These are phyloP conservation scores for Uria aalge DNA, from an alignment of 2,113 vertebrate genomes.

Conservation along the genomic window DNA sequence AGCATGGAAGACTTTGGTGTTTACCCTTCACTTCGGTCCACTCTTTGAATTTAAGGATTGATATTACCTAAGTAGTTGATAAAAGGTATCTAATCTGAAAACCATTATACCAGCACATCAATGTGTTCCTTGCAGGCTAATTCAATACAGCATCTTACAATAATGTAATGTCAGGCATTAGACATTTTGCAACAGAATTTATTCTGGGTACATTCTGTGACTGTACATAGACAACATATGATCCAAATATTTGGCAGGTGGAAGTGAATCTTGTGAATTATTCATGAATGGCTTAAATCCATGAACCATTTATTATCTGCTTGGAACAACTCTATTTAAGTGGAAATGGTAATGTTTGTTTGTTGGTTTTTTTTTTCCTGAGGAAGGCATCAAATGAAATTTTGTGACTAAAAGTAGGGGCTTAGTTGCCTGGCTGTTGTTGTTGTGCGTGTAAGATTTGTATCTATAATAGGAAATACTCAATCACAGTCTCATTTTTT, in stretches of 20 bases:
- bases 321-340: background rate
- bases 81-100: background rate
- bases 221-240: background rate
- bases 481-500: background rate
- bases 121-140: background rate
- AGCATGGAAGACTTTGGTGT: background rate
- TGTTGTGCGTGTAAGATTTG: background rate
- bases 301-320: background rate
- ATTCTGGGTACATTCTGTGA: background rate
- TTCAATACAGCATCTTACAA: background rate
- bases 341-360: background rate
- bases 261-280: slow-evolving; percentile 19
- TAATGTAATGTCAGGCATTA: background rate
- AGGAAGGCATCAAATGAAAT: background rate
- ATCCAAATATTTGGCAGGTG: slow-evolving; percentile 16
- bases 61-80: background rate
- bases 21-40: background rate
- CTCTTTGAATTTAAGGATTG: background rate
- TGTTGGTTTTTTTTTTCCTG: background rate
- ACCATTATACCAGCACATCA: background rate
- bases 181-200: background rate
- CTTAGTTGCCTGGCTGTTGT: background rate
- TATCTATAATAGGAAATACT: background rate
- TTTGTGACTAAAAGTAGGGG: background rate
- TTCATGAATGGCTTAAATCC: background rate